Evolutionary conservation across 1,140 invertebrate genomes (phyloP), one percentile per base, ranked within the genome.

Genomic region (Hycleus cichorii): DNA sequence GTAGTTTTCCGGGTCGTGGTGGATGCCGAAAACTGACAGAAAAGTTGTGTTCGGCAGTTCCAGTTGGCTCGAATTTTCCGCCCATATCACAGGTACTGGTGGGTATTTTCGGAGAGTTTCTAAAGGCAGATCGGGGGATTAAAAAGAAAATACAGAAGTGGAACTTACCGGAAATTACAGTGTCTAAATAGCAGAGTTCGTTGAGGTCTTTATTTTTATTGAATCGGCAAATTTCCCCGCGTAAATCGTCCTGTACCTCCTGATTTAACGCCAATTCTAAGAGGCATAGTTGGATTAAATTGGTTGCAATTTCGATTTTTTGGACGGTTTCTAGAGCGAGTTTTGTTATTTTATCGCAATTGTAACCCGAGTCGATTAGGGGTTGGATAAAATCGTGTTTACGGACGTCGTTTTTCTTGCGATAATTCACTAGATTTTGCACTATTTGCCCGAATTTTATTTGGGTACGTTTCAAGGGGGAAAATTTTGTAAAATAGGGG

Each of bases 1-100:
- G 66, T 61, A 42, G 60, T 77, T 70, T 18, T 78, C 67, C 3
- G 78, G 76, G 72, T 87, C 80, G 40, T 77, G 69, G 60, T 88
- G 85, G 12, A 87, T 74, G 38, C 75, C 76, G 57, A 77, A 78
- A 3, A 75, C 58, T 12, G 78, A 76, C 32, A 80, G 70, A 39
- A 73, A 66, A 6, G 9, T 10, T 10, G 9, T 9, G 11, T 42
- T 42, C 40, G 40, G 40, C 2, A 42, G 40, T 8, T 8, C 11
- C 9, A 2, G 40, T 7, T 8, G 4, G 4, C 3, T 2, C 40
- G 11, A 11, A 4, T 42, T 10, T 8, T 42, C 11, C 11, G 40
- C 5, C 32, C 32, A 42, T 3, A 42, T 42, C 10, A 57, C 48
- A 1, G 64, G 46, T 40, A 58, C 32, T 11, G 58, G 55, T 11